These are phyloP conservation scores for Heliconius hewitsoni DNA, from an alignment of 1,140 invertebrate species.

Conservation along the genomic window DNA sequence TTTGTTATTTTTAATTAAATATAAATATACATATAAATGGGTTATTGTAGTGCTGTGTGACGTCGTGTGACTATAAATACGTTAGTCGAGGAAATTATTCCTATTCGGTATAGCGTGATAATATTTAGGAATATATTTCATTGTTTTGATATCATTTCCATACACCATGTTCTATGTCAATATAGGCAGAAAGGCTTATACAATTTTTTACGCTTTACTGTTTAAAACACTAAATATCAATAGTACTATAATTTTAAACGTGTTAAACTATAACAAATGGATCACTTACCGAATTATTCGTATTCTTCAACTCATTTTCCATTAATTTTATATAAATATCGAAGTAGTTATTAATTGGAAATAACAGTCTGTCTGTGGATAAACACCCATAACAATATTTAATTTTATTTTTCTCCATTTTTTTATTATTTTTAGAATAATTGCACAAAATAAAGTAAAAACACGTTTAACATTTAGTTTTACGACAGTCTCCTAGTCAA, in stretches of 20 bases:
- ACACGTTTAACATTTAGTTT: neutral
- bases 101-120: neutral
- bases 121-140: neutral
- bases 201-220: neutral
- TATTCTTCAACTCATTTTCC: neutral
- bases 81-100: no score
- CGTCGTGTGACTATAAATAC: no score
- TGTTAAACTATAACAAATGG: neutral
- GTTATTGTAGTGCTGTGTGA: no score
- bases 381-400: constrained; percentile 29
- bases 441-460: neutral
- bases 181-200: constrained; percentile 2
- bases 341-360: constrained; percentile 31
- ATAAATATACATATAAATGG: no score
- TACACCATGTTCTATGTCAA: neutral
- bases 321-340: constrained; percentile 31
- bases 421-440: neutral
- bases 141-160: neutral
- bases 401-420: neutral
- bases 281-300: neutral
- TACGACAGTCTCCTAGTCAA: constrained; percentile 4
- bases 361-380: constrained; percentile 31
- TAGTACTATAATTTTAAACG: neutral
- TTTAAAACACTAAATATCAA: neutral
- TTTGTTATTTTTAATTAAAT: no score